Base-by-base conservation (phyloP, 2,888 invertebrate species). In the Drosophila lutescens region DNA sequence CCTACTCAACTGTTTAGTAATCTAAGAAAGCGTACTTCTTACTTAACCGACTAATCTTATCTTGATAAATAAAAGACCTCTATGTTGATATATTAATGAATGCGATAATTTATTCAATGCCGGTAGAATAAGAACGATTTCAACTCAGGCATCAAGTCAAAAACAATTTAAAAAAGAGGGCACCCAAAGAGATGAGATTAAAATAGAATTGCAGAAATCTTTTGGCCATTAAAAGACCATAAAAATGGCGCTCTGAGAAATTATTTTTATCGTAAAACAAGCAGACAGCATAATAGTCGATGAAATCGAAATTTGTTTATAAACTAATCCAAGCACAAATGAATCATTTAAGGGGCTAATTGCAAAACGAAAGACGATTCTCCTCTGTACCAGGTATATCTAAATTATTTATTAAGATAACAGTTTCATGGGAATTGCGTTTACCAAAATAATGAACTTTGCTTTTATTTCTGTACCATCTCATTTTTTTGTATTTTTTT, bases 181-280 rank as follows among this genome's bases (percentile, higher is more conserved):
- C 4, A 17, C 17, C 17, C 5, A 17, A 17, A 46, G 8, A 26
- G n/a, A 4, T 4, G 8, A 8, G 7, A 15, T 43, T 32, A n/a
- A 47, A 73, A 73, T 73, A 73, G 63, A 71, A 34, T 13, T 57
- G 51, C 63, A 57, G 46, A 58, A 58, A 68, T 51, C 50, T 26
- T 46, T 46, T 41, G 58, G 38, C 68, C 62, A 73, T 73, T 55
- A 51, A 23, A 56, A 43, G 53, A 34, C 38, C 58, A 58, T 68
- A 46, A 49, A 70, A 71, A 53, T 40, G 44, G 58, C 50, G 36
- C 40, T 56, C 49, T 50, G 26, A 30, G 30, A 38, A 41, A n/a
- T 3, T 40, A 55, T 71, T 30, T 60, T 54, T 54, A 47, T 36
- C 34, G 6, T 30, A 4, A 20, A 34, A 23, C 9, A 49, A 30